Evolutionary conservation across 53 echinoderm and acorn worm species (phyloP), one percentile per base, ranked within the genome.

Genomic region (Pentamera pediparva): DNA sequence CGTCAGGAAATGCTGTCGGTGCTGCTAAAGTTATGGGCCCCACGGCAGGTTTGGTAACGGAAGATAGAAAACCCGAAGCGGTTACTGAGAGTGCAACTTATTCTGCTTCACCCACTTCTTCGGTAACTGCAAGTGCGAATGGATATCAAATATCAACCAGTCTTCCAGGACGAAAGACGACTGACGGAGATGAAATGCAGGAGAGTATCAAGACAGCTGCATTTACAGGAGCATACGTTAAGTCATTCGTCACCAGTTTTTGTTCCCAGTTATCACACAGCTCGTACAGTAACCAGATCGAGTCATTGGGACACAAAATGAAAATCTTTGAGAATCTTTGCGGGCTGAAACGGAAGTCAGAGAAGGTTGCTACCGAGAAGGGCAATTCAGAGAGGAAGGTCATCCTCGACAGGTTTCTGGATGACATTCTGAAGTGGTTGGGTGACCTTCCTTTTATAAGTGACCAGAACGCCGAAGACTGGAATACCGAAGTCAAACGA

Each of bases 251-350:
- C 25, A 65, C 5, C n/a, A 38, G 15, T 7, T 55, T 55, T 55
- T 27, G 65, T 2, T 24, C 37, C 22, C 51, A 70, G 45, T 17
- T 50, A 28, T 13, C 32, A 12, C 26, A 51, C 25, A 49, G 52
- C 51, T 32, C 13, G 6, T 43, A 31, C 18, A 35, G 51, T 5
- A 48, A 49, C 8, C 32, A 70, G 50, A 38, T 65, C 25, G 40
- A 29, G 4, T 70, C 70, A 11, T 70, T 70, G n/a, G 51, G 32
- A 5, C 33, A 48, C n/a, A 70, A 70, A 70, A 28, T 70, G 27
- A 51, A 70, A 28, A 70, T 70, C 28, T 70, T 47, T n/a, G 51
- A 48, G 24, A 32, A 48, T 17, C 48, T 70, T 8, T 45, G 31
- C 18, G 70, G 31, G 27, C 31, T 43, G 18, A 31, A 48, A 4